A percentile compares a stretch with the other conserved stretches of the same genome.
phyloP scores from a whole-genome alignment of 2,797 vertebrate genomes.

The Cossypha polioptera region DNA sequence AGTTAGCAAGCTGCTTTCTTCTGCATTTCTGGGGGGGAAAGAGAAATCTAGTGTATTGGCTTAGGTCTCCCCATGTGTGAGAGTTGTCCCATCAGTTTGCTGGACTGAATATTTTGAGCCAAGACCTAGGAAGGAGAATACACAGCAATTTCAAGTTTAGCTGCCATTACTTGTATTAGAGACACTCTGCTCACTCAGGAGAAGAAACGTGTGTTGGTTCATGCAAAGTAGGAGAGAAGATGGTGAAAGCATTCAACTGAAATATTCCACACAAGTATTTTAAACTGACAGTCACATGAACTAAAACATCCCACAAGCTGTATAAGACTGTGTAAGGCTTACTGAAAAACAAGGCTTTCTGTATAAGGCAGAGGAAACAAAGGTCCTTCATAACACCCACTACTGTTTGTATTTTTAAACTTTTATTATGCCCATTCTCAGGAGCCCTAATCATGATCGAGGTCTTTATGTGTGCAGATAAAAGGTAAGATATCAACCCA shows the following conservation, averaged over 20 bases:
- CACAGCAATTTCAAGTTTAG: neutral
- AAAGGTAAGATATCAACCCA: neutral
- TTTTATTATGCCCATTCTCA: neutral
- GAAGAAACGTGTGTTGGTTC: neutral
- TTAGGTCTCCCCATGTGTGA: neutral
- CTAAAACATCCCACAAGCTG: slow-evolving; percentile 13
- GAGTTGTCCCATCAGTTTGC: neutral
- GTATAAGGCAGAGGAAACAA: slow-evolving; percentile 16
- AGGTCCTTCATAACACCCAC: slow-evolving; percentile 24
- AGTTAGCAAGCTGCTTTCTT: neutral
- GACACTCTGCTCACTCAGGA: neutral
- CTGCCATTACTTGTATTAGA: neutral
- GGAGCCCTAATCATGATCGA: neutral
- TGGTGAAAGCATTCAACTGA: neutral
- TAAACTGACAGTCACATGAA: slow-evolving; percentile 20
- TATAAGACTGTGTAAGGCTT: neutral
- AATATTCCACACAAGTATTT: slow-evolving; percentile 20
- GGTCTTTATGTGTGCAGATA: neutral
- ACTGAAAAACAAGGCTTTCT: slow-evolving; percentile 12
- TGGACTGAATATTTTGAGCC: neutral
- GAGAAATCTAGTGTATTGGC: neutral
- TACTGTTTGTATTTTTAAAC: neutral
- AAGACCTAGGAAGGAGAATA: neutral
- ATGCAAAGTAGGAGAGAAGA: neutral
- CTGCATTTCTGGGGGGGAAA: neutral